A percentile compares a stretch with the other conserved stretches of the same genome.
Conservation (phyloP, 2,888 invertebrate genomes). For the Ptychoptera albimana region DNA sequence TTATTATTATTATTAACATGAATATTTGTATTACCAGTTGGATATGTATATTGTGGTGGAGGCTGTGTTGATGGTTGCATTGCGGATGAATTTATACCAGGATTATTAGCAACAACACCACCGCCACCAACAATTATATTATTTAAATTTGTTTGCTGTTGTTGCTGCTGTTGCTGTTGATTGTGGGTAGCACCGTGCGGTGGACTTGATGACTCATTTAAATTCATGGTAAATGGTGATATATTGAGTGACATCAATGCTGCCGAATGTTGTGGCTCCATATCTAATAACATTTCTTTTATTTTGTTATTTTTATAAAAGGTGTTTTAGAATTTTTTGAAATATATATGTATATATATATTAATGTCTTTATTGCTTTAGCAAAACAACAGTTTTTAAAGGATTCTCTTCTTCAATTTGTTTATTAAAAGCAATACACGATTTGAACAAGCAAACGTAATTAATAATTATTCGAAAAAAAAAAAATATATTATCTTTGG, state of each 20-base stretch:
- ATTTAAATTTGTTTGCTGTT: conserved; percentile 23
- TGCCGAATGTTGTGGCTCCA: conserved; percentile 67
- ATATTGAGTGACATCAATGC: conserved; percentile 78
- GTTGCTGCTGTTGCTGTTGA: conserved; percentile 14
- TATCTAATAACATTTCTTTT: conserved; percentile 60
- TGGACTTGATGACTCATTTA: conserved; percentile 55
- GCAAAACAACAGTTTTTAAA: too few species aligned
- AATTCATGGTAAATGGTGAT: conserved; percentile 64
- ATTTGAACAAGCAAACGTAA: too few species aligned
- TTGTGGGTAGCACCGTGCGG: conserved; percentile 24
- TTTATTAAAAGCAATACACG: too few species aligned
- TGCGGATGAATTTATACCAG: not conserved
- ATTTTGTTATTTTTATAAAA: too few species aligned
- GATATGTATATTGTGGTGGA: conserved; percentile 36
- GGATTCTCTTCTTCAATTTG: too few species aligned
- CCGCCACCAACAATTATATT: not conserved
- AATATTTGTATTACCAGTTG: conserved; percentile 23
- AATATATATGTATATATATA: too few species aligned
- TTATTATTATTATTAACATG: conserved; percentile 17
- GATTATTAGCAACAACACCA: conserved; percentile 7
- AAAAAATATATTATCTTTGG: too few species aligned
- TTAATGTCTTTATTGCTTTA: too few species aligned
- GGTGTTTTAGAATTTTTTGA: too few species aligned
- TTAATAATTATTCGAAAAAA: too few species aligned
- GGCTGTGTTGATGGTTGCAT: conserved; percentile 6